These are phyloP conservation scores for Dorcus hopei DNA, from an alignment of 2,888 invertebrate genomes.

Conservation along the genomic window DNA sequence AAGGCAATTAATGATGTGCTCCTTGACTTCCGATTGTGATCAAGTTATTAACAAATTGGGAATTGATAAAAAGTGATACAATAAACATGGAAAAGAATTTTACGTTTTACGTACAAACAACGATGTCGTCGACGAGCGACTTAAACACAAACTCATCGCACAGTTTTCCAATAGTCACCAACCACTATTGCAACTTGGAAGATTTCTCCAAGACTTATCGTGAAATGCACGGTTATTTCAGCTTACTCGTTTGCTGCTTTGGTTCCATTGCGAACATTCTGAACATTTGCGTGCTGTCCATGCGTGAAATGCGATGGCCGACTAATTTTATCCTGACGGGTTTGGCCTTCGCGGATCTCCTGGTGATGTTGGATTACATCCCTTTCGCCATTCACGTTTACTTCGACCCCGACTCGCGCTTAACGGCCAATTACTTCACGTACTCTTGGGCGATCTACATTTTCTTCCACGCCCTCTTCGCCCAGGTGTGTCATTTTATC, in stretches of 20 bases:
- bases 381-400: conserved; percentile 83
- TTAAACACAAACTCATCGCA: too few relatives aligned
- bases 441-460: conserved; percentile 82
- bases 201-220: conserved; percentile 65
- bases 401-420: conserved; percentile 58
- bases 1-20: too few relatives aligned
- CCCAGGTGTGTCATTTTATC: conserved; percentile 84
- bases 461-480: conserved; percentile 87
- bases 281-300: conserved; percentile 85
- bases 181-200: conserved; percentile 51
- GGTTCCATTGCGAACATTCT: conserved; percentile 89
- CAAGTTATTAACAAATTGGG: too few relatives aligned
- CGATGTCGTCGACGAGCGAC: too few relatives aligned
- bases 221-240: conserved; percentile 78
- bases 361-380: conserved; percentile 94
- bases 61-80: too few relatives aligned
- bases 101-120: too few relatives aligned
- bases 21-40: too few relatives aligned
- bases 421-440: conserved; percentile 55
- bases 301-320: conserved; percentile 86
- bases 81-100: too few relatives aligned
- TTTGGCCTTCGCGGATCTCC: conserved; percentile 84
- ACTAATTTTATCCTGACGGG: conserved; percentile 90
- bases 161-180: too few relatives aligned
- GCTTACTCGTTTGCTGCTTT: conserved; percentile 81